phyloP scores from a whole-genome alignment of 2,113 vertebrate genomes.

The Halcyon malimbica region DNA sequence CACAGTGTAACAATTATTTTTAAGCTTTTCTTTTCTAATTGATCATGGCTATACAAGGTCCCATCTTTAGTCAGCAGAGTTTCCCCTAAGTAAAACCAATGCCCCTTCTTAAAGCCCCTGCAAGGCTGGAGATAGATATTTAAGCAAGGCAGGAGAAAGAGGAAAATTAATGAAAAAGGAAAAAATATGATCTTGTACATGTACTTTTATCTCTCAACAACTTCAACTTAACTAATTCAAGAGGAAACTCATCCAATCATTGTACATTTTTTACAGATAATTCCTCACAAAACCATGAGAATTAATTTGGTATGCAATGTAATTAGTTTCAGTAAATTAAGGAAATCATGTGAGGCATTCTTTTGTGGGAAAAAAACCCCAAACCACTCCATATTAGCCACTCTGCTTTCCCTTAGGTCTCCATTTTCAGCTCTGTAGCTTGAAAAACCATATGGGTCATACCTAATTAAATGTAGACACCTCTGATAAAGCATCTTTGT shows the following conservation, averaged over 20 bases:
- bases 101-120: background rate
- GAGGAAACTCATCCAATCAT: background rate
- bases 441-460: background rate
- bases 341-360: slow-evolving; percentile 6
- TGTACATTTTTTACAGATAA: background rate
- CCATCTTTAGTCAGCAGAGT: background rate
- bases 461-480: background rate
- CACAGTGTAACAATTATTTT: background rate
- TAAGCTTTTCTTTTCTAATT: background rate
- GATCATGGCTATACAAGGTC: background rate
- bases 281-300: background rate
- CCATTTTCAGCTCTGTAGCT: background rate
- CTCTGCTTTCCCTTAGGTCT: background rate
- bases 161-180: background rate
- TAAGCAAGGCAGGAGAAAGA: background rate
- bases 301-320: background rate
- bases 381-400: background rate
- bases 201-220: background rate
- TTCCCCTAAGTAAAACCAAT: background rate
- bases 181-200: background rate
- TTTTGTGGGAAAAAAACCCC: background rate
- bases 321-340: slow-evolving; percentile 21
- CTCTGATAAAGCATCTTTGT: background rate
- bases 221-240: background rate
- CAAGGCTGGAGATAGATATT: background rate